These are phyloP conservation scores for Eupelmus urozonus DNA, from an alignment of 2,888 invertebrate genomes.

Conservation along the genomic window DNA sequence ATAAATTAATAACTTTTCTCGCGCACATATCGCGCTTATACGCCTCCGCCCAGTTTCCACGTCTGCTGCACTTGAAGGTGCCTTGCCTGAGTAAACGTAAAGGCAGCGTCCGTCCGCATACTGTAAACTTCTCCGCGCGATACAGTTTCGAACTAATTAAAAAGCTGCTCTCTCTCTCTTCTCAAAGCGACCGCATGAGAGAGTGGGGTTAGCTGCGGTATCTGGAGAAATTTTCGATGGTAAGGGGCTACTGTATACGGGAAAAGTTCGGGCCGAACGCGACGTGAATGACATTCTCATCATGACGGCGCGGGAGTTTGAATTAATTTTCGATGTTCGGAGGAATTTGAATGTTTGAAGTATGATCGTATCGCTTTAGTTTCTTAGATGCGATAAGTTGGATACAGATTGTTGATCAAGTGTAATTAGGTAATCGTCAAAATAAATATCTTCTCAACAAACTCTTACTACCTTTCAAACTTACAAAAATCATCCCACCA, in stretches of 20 bases:
- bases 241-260: constrained; percentile 45
- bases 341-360: too few species aligned
- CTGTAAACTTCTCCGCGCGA: constrained; percentile 46
- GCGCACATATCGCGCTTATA: constrained; percentile 4
- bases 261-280: too few species aligned
- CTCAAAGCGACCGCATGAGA: constrained; percentile 51
- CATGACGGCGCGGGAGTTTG: too few species aligned
- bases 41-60: constrained; percentile 45
- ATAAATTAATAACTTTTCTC: constrained; percentile 56
- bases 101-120: neutral
- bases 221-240: constrained; percentile 51
- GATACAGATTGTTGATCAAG: too few species aligned
- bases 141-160: constrained; percentile 61
- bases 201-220: constrained; percentile 48
- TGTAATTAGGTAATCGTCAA: too few species aligned
- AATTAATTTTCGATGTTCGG: too few species aligned
- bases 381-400: too few species aligned
- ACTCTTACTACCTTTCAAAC: too few species aligned
- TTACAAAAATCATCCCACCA: too few species aligned
- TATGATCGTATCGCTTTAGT: too few species aligned
- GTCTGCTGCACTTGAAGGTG: constrained; percentile 60
- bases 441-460: too few species aligned
- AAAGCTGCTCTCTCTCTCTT: constrained; percentile 58
- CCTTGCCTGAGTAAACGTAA: constrained; percentile 26
- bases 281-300: constrained; percentile 58